Conservation (phyloP, 2,113 vertebrate species). For the Sturnira hondurensis region DNA sequence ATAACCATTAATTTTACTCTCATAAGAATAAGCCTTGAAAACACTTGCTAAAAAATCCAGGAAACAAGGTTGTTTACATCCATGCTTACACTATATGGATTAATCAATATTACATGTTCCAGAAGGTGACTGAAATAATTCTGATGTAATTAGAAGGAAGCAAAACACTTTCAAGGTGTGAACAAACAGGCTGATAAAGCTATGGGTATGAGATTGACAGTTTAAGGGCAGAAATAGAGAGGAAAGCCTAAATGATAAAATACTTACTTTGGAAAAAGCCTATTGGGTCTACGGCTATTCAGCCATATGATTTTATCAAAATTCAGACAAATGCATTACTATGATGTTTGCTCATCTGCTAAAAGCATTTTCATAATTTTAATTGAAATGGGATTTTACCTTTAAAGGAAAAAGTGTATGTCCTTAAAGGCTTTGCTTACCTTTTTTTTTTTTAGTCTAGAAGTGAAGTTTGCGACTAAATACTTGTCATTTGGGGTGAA, state of each 20-base stretch:
- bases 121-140: background rate
- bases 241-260: background rate
- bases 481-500: background rate
- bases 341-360: background rate
- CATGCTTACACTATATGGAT: background rate
- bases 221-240: background rate
- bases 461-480: background rate
- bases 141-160: slow-evolving; percentile 17
- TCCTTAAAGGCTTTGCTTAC: background rate
- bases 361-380: background rate
- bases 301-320: background rate
- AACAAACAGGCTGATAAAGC: background rate
- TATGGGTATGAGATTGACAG: background rate
- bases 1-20: background rate
- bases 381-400: background rate
- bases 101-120: slow-evolving; percentile 23
- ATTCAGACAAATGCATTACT: background rate
- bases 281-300: background rate
- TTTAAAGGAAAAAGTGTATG: background rate
- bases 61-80: background rate
- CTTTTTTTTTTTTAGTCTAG: background rate
- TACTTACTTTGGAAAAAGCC: background rate
- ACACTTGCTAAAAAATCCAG: slow-evolving; percentile 5
- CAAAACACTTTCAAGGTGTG: background rate
- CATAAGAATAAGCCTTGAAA: slow-evolving; percentile 34